A percentile compares a stretch with the other conserved stretches of the same genome.
phyloP scores from a whole-genome alignment of 2,113 vertebrate genomes.

The Galeopterus variegatus region DNA sequence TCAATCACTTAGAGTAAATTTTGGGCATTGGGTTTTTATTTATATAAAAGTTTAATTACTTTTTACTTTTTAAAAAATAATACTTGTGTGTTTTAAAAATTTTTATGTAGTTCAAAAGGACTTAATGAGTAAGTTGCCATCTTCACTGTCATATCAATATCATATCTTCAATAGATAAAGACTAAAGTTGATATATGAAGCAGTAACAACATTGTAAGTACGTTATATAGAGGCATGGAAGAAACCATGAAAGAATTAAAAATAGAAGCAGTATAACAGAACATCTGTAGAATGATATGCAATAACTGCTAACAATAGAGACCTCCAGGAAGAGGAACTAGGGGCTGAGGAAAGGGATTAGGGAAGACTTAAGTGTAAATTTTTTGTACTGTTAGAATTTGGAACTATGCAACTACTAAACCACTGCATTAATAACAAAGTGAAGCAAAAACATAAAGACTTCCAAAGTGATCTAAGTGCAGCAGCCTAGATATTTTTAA shows the following conservation, averaged over 20 bases:
- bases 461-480: not conserved
- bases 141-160: not conserved
- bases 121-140: not conserved
- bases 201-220: not conserved
- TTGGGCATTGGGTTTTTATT: not conserved
- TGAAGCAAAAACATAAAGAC: slow-evolving; percentile 7
- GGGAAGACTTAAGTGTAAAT: not conserved
- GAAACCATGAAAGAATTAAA: not conserved
- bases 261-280: not conserved
- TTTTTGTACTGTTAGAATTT: slow-evolving; percentile 34
- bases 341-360: not conserved
- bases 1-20: not conserved
- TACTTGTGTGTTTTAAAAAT: slow-evolving; percentile 5
- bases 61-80: slow-evolving; percentile 55
- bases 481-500: slow-evolving; percentile 22
- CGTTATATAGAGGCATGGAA: not conserved
- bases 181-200: not conserved
- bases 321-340: not conserved
- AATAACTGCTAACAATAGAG: not conserved
- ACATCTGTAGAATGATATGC: not conserved
- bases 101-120: not conserved
- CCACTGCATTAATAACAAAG: not conserved
- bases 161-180: not conserved
- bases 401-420: not conserved
- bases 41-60: slow-evolving; percentile 9